Base-by-base conservation (phyloP, 2,113 vertebrate species). In the Aspiorhynchus laticeps region DNA sequence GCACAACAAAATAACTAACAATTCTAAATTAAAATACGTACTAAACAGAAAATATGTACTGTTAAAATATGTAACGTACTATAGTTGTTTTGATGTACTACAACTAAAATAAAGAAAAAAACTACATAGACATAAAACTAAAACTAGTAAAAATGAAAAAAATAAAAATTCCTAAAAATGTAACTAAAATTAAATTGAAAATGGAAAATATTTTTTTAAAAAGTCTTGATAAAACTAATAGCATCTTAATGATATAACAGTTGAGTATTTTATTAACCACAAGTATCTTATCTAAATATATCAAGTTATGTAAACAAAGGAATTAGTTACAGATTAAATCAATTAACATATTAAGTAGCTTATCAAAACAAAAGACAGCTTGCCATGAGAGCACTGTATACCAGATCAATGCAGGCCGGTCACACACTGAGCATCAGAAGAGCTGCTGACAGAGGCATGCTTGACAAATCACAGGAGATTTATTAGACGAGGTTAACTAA, bases 401-500 rank as follows among this genome's bases (percentile, higher is more conserved):
- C 19, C 2, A 69, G 8, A 31, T 7, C 7, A 33, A 1, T 69
- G 65, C 65, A 19, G 15, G 31, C 15, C 1, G 26, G 26, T 65
- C 2, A 28, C n/a, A n/a, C n/a, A n/a, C n/a, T n/a, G n/a, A 65
- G 26, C 63, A 14, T 7, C 26, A 15, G 88, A 33, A 63, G 36
- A 56, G 69, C 28, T 67, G 59, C 79, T 82, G 65, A 85, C 73
- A 79, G 51, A 59, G 15, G 7, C 59, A 71, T 24, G 80, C 63
- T 51, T 36, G 17, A 69, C 80, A 31, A 17, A 83, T n/a, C 61
- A 61, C 11, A 77, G 63, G 17, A 89, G 88, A 87, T 89, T 87
- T 89, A 87, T 80, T 74, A 65, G 31, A 83, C 46, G 15, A 86
- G 88, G 86, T 89, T 61, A 74, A 61, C 41, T 86, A 43, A 67